Conservation (phyloP, 1,140 invertebrate species). For the Lepidurus packardi region DNA sequence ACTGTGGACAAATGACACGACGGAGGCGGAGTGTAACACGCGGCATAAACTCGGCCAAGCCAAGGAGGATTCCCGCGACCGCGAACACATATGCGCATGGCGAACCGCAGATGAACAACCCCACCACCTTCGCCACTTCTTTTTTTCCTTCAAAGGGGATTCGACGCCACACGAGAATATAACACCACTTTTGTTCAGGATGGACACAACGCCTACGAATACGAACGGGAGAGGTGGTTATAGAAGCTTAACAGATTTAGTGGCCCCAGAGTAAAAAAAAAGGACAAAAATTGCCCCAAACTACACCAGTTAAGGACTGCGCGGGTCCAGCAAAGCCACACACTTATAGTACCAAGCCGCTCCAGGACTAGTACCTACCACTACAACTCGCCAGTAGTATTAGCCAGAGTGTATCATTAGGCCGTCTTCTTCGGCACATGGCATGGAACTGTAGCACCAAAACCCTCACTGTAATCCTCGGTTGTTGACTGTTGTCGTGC, state of each 20-base stretch:
- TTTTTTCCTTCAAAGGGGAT: conserved; percentile 6
- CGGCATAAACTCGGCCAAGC: conserved; percentile 17
- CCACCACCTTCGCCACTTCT: not conserved
- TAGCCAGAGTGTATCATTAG: not conserved
- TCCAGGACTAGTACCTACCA: conserved; percentile 14
- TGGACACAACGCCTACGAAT: not conserved
- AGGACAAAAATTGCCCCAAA: not conserved
- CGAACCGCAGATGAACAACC: conserved; percentile 7
- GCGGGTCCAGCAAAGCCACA: not conserved
- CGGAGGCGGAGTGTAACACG: conserved; percentile 12
- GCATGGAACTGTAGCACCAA: conserved; percentile 12
- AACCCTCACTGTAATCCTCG: not conserved
- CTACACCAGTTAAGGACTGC: not conserved
- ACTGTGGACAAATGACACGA: conserved; percentile 14
- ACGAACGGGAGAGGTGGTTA: too few relatives aligned
- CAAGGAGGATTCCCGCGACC: conserved; percentile 17
- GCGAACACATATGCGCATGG: conserved; percentile 17
- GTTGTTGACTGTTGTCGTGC: not conserved
- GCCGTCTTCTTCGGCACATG: conserved; percentile 2
- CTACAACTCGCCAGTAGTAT: conserved; percentile 16
- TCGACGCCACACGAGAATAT: conserved; percentile 18
- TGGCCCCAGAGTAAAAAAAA: too few relatives aligned
- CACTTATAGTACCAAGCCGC: not conserved
- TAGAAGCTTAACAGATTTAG: too few relatives aligned
- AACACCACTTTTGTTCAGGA: not conserved